These are phyloP conservation scores for Dendrolimus kikuchii DNA, from an alignment of 1,140 invertebrate species.

Conservation along the genomic window DNA sequence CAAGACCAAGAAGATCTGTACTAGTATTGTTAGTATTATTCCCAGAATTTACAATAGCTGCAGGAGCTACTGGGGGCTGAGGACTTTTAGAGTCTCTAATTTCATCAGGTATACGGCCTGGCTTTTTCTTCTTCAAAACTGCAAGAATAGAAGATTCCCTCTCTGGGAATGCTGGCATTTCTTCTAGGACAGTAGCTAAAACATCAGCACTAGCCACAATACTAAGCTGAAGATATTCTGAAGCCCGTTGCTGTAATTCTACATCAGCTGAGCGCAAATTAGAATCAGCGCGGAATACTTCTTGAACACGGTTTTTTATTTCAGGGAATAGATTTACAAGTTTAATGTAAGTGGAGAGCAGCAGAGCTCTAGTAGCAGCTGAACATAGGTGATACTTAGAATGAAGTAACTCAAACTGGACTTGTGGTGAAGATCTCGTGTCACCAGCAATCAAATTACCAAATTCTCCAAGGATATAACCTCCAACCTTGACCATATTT, in stretches of 20 bases:
- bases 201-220: slow-evolving; percentile 98
- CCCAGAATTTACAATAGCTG: slow-evolving; percentile 72
- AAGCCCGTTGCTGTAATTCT: slow-evolving; percentile 97
- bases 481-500: slow-evolving; percentile 99
- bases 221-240: slow-evolving; percentile 97
- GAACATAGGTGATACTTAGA: slow-evolving; percentile 99
- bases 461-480: slow-evolving; percentile 99
- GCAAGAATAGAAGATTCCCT: slow-evolving; percentile 98
- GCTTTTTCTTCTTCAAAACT: slow-evolving; percentile 98
- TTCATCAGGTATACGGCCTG: slow-evolving; percentile 90
- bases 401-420: slow-evolving; percentile 97
- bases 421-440: slow-evolving; percentile 94
- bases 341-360: slow-evolving; percentile 99
- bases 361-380: slow-evolving; percentile 93
- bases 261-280: slow-evolving; percentile 98
- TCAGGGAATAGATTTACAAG: slow-evolving; percentile 99
- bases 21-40: slow-evolving; percentile 78
- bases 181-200: slow-evolving; percentile 97
- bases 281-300: slow-evolving; percentile 96
- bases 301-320: slow-evolving; percentile 96
- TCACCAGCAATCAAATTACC: slow-evolving; percentile 99
- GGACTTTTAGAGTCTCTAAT: slow-evolving; percentile 86
- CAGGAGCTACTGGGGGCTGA: slow-evolving; percentile 72
- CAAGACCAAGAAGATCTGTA: slow-evolving; percentile 88
- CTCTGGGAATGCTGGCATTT: slow-evolving; percentile 99